Evolutionary conservation across 2,888 invertebrate species (phyloP), one percentile per base, ranked within the genome.

Genomic region (Agrotis segetum): DNA sequence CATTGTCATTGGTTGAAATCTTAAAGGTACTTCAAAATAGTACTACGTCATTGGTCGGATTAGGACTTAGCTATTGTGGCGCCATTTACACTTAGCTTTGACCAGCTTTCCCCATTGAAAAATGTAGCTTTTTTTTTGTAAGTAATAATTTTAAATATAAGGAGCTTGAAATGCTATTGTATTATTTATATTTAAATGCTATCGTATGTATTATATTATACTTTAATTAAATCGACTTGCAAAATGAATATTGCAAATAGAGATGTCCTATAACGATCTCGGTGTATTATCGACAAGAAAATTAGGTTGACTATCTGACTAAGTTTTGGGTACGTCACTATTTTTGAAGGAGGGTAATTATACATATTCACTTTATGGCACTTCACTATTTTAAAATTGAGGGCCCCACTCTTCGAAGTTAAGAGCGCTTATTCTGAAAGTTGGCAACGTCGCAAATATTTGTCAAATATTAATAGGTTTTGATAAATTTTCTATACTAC

Each of bases 301-400:
- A 60, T 75, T 77, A 74, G 81, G 81, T 78, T 76, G 69, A 55
- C 77, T 81, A 66, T 62, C 81, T 81, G 77, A 62, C 81, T 24
- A 46, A 49, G 16, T 46, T 49, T 29, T 53, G 17, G 29, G 76
- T 80, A 67, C 67, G 17, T 29, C 16, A 34, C 62, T 76, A 52
- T 75, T 81, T 76, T 66, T 71, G 4, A 47, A 60, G 60, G 19
- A 40, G n/a, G 29, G 50, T 80, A 63, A 46, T 19, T 46, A 34
- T 17, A 53, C 44, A 16, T 78, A 16, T 53, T 60, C 19, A 58
- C 17, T 19, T 29, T 24, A 29, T 44, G 67, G 63, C 60, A 81
- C 81, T 77, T 77, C 76, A 64, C 81, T 77, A 77, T 77, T 77
- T 77, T 75, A 6, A 13, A 81, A 75, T 80, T 75, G 3, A 53